phyloP scores from a whole-genome alignment of 2,888 invertebrate species.

The Operophtera brumata region DNA sequence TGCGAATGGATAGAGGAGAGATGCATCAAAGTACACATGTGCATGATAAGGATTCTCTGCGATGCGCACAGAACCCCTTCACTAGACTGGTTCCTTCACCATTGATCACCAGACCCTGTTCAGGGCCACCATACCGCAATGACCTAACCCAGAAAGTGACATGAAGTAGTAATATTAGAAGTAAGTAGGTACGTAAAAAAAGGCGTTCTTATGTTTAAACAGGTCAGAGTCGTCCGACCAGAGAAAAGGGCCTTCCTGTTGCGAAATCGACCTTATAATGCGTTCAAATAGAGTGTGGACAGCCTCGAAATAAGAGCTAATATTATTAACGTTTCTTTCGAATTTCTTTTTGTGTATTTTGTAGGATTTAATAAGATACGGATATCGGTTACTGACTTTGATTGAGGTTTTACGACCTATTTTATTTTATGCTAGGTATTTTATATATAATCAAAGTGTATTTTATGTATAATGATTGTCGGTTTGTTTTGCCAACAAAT shows the following conservation, averaged over 20 bases:
- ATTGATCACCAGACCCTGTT: no score
- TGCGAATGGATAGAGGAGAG: no score
- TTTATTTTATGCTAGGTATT: background rate
- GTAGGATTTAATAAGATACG: background rate
- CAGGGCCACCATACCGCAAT: no score
- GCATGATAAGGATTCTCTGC: no score
- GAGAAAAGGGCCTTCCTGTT: constrained; percentile 17
- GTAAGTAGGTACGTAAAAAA: constrained; percentile 4
- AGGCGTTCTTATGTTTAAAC: constrained; percentile 14
- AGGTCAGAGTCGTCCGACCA: constrained; percentile 13
- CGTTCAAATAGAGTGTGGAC: background rate
- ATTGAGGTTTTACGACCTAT: background rate
- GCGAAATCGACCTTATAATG: constrained; percentile 12
- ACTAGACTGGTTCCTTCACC: no score
- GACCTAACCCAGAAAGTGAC: no score
- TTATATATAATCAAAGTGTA: no score
- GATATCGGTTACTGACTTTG: background rate
- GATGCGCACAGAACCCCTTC: no score
- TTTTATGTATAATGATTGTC: no score
- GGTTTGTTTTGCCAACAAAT: no score
- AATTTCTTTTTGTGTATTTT: background rate
- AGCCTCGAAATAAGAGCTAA: background rate
- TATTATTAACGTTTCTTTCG: background rate
- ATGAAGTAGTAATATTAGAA: background rate
- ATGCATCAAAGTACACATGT: no score